phyloP scores from a whole-genome alignment of 1,140 invertebrate species.

The Harlomillsia oculata region DNA sequence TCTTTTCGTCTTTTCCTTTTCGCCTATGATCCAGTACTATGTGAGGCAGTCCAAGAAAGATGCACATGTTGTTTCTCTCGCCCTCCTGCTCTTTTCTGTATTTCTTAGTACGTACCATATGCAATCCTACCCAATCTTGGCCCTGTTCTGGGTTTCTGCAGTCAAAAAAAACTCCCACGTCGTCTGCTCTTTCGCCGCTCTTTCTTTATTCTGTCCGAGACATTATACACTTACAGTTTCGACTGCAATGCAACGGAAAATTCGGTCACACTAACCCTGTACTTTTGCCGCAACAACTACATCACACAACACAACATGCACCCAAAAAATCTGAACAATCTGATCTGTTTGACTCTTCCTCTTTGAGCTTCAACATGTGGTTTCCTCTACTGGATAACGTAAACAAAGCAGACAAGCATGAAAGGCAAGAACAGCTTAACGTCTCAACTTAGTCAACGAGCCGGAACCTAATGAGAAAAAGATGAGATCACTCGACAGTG shows the following conservation, averaged over 20 bases:
- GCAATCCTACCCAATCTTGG: too few relatives aligned
- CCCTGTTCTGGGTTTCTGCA: too few relatives aligned
- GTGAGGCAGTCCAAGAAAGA: neutral
- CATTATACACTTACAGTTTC: neutral
- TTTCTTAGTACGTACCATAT: neutral
- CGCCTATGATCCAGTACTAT: too few relatives aligned
- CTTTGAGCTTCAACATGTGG: conserved; percentile 17
- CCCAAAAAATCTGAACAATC: neutral
- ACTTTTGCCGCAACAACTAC: neutral
- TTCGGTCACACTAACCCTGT: conserved; percentile 4
- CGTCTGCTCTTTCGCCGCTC: neutral
- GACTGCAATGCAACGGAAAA: neutral
- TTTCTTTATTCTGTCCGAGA: neutral
- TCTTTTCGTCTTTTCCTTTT: too few relatives aligned
- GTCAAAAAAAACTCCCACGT: conserved; percentile 10
- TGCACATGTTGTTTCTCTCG: conserved; percentile 17
- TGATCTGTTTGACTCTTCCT: too few relatives aligned
- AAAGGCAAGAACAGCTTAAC: conserved; percentile 10
- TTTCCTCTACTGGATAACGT: conserved; percentile 6
- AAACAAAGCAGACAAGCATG: conserved; percentile 15
- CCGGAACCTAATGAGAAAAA: conserved; percentile 5
- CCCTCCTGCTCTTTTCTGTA: neutral
- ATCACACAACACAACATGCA: neutral
- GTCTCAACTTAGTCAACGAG: conserved; percentile 1
- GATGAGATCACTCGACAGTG: neutral